Base-by-base conservation (phyloP, 2,888 invertebrate species). In the Drosophila birchii region DNA sequence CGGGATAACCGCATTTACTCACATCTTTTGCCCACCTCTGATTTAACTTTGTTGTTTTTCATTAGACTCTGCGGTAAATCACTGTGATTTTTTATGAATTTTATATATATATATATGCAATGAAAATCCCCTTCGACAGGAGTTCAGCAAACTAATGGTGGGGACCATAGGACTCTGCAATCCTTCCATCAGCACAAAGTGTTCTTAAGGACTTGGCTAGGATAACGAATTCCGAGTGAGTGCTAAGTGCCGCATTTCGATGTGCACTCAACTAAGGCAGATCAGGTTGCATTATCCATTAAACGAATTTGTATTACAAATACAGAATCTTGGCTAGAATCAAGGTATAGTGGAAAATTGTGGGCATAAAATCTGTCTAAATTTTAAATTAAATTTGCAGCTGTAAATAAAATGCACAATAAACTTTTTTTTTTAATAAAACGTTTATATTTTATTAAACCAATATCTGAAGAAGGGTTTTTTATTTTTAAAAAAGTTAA, bases 11-110 rank as follows among this genome's bases (percentile, higher is more conserved):
- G 78, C 76, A 68, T 79, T 75, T 80, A 57, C 60, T 78, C 64
- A 45, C 64, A 55, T 62, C 66, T 75, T 7, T 29, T 80, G 56
- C 63, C 70, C 64, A 54, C 61, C 70, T 67, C 60, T 62, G 59
- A 70, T 63, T 61, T 53, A 54, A 66, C 68, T 64, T 71, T 78
- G 71, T 76, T 76, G 57, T 62, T 78, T 80, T 80, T 81, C 78
- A 82, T 79, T 72, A 78, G 68, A 80, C 76, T 63, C 59, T 68
- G 75, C 75, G 57, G 84, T 85, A 79, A 85, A 85, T 90, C 81
- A 79, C 62, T 62, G 58, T 14, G 16, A 45, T 39, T 62, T 51
- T 51, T 6, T 12, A 5, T 14, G 12, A 38, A 43, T 36, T 34
- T 14, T 18, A 55, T 55, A 11, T 14, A 14, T 41, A 29, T n/a